Conservation (phyloP, 2,113 vertebrate species). For the Grallaria varia region DNA sequence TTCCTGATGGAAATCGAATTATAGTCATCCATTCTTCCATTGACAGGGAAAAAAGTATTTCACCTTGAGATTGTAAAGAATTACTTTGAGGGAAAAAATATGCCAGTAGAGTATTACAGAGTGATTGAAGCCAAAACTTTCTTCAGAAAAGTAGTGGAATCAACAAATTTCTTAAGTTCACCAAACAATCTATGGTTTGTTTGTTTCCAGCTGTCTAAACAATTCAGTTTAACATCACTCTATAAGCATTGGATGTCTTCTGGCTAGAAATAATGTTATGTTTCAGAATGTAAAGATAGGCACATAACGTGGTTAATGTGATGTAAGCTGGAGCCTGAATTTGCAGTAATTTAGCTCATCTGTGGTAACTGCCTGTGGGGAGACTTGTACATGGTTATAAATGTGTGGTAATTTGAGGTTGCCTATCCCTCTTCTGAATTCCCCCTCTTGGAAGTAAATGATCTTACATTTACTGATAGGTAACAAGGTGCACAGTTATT, state of each 20-base stretch:
- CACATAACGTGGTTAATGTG: neutral
- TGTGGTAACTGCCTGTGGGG: slow-evolving; percentile 62
- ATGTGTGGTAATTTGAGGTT: slow-evolving; percentile 66
- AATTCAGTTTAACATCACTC: neutral
- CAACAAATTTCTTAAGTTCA: neutral
- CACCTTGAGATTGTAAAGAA: neutral
- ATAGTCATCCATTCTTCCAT: neutral
- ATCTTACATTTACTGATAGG: slow-evolving; percentile 53
- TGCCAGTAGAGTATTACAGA: neutral
- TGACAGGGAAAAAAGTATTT: neutral
- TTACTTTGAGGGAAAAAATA: neutral
- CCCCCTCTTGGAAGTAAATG: slow-evolving; percentile 58
- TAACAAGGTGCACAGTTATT: slow-evolving; percentile 39
- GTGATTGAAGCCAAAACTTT: neutral
- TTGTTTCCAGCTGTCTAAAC: neutral
- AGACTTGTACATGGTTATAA: slow-evolving; percentile 57
- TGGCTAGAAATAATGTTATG: neutral
- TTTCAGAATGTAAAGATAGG: slow-evolving; percentile 36
- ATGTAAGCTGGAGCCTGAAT: slow-evolving; percentile 45
- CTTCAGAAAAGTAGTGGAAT: neutral
- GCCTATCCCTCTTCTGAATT: slow-evolving; percentile 67
- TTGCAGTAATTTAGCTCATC: slow-evolving; percentile 57
- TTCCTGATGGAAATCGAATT: neutral
- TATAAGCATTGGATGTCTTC: neutral
- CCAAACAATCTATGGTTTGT: neutral